These are phyloP conservation scores for Therioaphis trifolii DNA, from an alignment of 2,888 invertebrate genomes.

Conservation along the genomic window DNA sequence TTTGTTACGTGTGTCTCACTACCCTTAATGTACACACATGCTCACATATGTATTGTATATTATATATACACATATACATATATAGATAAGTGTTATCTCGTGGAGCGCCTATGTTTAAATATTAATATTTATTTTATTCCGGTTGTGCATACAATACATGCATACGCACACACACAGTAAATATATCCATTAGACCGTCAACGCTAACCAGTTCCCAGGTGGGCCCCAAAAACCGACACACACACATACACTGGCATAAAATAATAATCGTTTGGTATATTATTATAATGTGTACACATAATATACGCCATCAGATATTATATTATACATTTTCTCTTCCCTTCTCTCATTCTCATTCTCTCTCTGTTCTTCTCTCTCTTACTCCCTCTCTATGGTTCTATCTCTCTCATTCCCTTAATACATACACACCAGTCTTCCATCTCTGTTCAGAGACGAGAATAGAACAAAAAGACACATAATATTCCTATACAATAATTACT, in stretches of 20 bases:
- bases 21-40: background rate
- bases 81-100: slow-evolving; percentile 54
- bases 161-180: slow-evolving; percentile 35
- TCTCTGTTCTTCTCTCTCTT: background rate
- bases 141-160: slow-evolving; percentile 36
- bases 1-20: slow-evolving; percentile 3
- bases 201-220: slow-evolving; percentile 62
- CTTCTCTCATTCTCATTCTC: background rate
- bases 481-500: slow-evolving; percentile 60
- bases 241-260: slow-evolving; percentile 31
- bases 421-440: slow-evolving; percentile 9
- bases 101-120: slow-evolving; percentile 41
- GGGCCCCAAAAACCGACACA: slow-evolving; percentile 60
- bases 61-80: background rate
- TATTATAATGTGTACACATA: slow-evolving; percentile 60
- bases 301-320: slow-evolving; percentile 59
- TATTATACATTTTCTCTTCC: slow-evolving; percentile 52
- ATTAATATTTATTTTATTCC: slow-evolving; percentile 60
- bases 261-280: slow-evolving; percentile 59
- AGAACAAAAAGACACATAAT: slow-evolving; percentile 61
- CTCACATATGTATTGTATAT: background rate
- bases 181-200: slow-evolving; percentile 62
- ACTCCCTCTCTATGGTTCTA: background rate
- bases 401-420: background rate
- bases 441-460: slow-evolving; percentile 44